Evolutionary conservation across 2,113 vertebrate species (phyloP).

Genomic region (Sigmodon hispidus): DNA sequence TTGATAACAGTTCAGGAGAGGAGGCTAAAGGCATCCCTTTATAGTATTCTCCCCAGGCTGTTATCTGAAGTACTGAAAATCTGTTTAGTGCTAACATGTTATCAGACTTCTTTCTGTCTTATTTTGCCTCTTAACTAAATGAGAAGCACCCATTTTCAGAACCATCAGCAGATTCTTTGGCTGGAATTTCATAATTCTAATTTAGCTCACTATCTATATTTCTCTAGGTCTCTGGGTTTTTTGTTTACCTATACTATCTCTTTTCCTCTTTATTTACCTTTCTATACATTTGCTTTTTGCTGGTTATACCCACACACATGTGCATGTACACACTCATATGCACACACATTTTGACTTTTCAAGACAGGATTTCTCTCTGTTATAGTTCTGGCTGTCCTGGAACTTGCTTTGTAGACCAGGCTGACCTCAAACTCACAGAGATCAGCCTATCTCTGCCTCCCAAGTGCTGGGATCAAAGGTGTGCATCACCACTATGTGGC

Average conservation of each 20-base stretch:
- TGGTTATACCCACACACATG: not conserved
- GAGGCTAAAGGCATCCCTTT: not conserved
- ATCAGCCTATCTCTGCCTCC: too few relatives aligned
- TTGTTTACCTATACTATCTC: not conserved
- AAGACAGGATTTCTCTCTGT: too few relatives aligned
- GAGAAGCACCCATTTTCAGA: not conserved
- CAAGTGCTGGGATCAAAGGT: too few relatives aligned
- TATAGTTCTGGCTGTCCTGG: too few relatives aligned
- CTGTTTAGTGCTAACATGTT: not conserved
- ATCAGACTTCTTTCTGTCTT: not conserved
- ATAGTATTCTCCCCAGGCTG: not conserved
- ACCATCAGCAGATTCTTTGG: not conserved
- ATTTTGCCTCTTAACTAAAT: not conserved
- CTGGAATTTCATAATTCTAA: not conserved
- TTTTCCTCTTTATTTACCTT: not conserved
- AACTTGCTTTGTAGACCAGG: too few relatives aligned
- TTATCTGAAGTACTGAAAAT: not conserved
- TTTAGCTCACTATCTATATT: not conserved
- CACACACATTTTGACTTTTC: too few relatives aligned
- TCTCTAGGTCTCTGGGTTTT: not conserved
- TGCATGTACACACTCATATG: too few relatives aligned
- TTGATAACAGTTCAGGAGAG: not conserved
- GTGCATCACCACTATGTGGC: too few relatives aligned
- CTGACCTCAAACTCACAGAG: too few relatives aligned
- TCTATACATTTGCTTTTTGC: not conserved